Evolutionary conservation across 2,888 invertebrate genomes (phyloP).

Genomic region (Pterostichus madidus): DNA sequence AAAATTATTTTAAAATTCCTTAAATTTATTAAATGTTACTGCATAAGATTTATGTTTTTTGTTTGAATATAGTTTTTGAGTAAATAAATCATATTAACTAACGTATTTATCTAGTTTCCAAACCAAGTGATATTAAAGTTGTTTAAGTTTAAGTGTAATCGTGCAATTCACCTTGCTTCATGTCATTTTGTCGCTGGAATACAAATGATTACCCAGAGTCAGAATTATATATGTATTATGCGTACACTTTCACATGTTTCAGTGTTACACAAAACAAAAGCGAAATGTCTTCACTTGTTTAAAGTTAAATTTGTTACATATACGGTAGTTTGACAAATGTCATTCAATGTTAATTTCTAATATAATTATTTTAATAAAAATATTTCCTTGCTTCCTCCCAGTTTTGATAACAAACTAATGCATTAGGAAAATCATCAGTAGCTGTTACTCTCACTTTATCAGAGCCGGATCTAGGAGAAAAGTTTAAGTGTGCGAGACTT

Average conservation of each 20-base stretch:
- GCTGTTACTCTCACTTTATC: too few species aligned
- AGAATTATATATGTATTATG: slow-evolving; percentile 40
- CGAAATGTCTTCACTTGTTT: slow-evolving; percentile 48
- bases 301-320: neutral
- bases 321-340: slow-evolving; percentile 24
- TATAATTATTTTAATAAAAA: slow-evolving; percentile 1
- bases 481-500: too few species aligned
- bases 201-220: slow-evolving; percentile 17
- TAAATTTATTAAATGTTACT: too few species aligned
- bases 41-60: too few species aligned
- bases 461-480: too few species aligned
- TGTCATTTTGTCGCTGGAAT: slow-evolving; percentile 31
- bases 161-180: slow-evolving; percentile 27
- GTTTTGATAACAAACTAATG: neutral
- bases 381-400: neutral
- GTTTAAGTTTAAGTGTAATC: neutral
- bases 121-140: slow-evolving; percentile 10
- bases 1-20: too few species aligned
- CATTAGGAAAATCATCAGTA: too few species aligned
- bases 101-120: neutral
- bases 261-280: slow-evolving; percentile 58
- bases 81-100: slow-evolving; percentile 1
- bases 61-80: too few species aligned
- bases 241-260: slow-evolving; percentile 52
- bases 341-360: slow-evolving; percentile 38